Evolutionary conservation across 1,140 invertebrate species (phyloP), one percentile per base, ranked within the genome.

Genomic region (Solenopsis fugax): DNA sequence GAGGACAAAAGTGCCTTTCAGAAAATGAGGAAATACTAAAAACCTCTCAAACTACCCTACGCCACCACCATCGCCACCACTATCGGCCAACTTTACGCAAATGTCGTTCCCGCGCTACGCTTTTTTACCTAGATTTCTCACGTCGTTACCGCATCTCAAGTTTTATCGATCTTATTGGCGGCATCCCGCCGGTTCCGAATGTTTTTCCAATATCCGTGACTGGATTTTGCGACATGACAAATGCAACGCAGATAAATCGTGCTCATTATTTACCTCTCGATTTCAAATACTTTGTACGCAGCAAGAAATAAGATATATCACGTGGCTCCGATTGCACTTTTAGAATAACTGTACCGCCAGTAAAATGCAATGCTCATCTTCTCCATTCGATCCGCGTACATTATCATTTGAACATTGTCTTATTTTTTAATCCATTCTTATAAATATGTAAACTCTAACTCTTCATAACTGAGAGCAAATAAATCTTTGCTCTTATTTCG

Each of bases 1-100:
- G 88, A 89, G 78, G 41, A 71, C 52, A 85, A 54, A 90, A 90
- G 89, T 89, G 69, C 56, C 69, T 90, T 75, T 73, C 21, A 65
- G 54, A 34, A 67, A 80, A 87, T 72, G 69, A 52, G 85, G 71
- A 86, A 75, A 81, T 54, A 78, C 41, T 34, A 78, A 86, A 86
- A 86, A 69, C 37, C 62, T 4, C 29, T 24, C 6, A 85, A 85
- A 65, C 72, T 85, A 37, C 7, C 16, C 9, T 10, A n/a, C 6
- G 10, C 13, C 34, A 16, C 13, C 29, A 4, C 13, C n/a, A 21
- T 5, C 62, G 9, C 5, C 29, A 34, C 1, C 6, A 4, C 13
- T 60, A 18, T 56, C 37, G 12, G 37, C 45, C 29, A 34, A 37
- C 29, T 10, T 48, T 37, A 67, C 80, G 80, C 54, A 84, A 84